Conservation (phyloP, 2,888 invertebrate species). For the Matsumyia berberina region DNA sequence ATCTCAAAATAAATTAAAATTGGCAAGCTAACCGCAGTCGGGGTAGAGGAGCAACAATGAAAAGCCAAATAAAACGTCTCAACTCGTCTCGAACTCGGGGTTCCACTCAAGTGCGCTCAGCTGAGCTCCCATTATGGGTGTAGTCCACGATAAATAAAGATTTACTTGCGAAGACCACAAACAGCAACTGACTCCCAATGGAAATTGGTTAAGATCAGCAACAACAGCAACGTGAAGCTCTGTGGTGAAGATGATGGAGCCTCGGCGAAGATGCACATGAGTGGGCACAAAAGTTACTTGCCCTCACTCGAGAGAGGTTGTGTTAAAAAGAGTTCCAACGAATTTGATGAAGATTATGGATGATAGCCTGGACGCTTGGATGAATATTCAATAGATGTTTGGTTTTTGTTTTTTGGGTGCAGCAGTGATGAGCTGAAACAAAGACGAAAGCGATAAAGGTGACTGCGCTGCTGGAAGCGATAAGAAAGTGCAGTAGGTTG, state of each 20-base stretch:
- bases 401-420: too few relatives aligned
- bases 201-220: constrained; percentile 31
- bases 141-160: constrained; percentile 29
- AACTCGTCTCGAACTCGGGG: constrained; percentile 8
- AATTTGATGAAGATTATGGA: constrained; percentile 23
- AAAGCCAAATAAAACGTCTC: constrained; percentile 39
- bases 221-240: too few relatives aligned
- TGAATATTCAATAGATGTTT: constrained; percentile 42
- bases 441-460: background rate
- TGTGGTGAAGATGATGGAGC: constrained; percentile 4
- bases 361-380: constrained; percentile 11
- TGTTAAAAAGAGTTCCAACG: constrained; percentile 22
- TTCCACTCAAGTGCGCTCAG: constrained; percentile 51
- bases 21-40: constrained; percentile 49
- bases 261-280: constrained; percentile 47
- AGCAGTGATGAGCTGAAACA: constrained; percentile 9
- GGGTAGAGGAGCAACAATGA: constrained; percentile 21
- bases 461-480: constrained; percentile 3
- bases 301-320: background rate
- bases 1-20: constrained; percentile 46
- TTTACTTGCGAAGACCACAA: constrained; percentile 9
- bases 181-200: constrained; percentile 11
- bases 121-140: constrained; percentile 23
- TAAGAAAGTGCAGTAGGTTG: constrained; percentile 10
- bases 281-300: constrained; percentile 48